phyloP scores from a whole-genome alignment of 2,888 invertebrate genomes.

The Drosophila mimica region DNA sequence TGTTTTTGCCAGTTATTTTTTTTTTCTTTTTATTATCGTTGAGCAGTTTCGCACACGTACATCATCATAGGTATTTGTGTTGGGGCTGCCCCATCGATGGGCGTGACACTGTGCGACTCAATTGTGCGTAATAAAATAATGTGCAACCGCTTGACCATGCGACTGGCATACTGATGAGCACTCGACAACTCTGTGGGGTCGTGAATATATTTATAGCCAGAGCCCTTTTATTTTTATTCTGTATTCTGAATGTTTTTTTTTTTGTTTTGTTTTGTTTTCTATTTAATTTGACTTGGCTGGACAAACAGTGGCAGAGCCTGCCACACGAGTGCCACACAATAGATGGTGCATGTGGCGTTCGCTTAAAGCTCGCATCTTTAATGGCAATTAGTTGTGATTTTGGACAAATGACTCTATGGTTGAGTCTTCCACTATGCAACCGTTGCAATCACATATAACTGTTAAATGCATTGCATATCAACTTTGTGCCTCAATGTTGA shows the following conservation, averaged over 20 bases:
- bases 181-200: slow-evolving; percentile 10
- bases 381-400: neutral
- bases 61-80: slow-evolving; percentile 19
- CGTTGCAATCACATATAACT: neutral
- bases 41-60: slow-evolving; percentile 35
- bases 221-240: slow-evolving; percentile 32
- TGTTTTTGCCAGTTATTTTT: slow-evolving; percentile 10
- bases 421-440: neutral
- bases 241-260: neutral
- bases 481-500: slow-evolving; percentile 21
- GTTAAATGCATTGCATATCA: slow-evolving; percentile 6
- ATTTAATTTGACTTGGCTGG: slow-evolving; percentile 7
- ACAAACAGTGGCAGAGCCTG: slow-evolving; percentile 7
- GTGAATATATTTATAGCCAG: slow-evolving; percentile 47
- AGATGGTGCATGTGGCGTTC: slow-evolving; percentile 9
- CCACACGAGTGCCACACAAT: slow-evolving; percentile 28
- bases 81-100: slow-evolving; percentile 44
- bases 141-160: slow-evolving; percentile 71
- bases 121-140: slow-evolving; percentile 79
- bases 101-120: slow-evolving; percentile 66
- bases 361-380: slow-evolving; percentile 6
- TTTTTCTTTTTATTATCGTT: slow-evolving; percentile 23
- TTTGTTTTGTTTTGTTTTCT: neutral
- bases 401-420: neutral
- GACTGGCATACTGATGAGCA: slow-evolving; percentile 75